Conservation (phyloP, 2,888 invertebrate genomes). For the Drosophila demipolita region DNA sequence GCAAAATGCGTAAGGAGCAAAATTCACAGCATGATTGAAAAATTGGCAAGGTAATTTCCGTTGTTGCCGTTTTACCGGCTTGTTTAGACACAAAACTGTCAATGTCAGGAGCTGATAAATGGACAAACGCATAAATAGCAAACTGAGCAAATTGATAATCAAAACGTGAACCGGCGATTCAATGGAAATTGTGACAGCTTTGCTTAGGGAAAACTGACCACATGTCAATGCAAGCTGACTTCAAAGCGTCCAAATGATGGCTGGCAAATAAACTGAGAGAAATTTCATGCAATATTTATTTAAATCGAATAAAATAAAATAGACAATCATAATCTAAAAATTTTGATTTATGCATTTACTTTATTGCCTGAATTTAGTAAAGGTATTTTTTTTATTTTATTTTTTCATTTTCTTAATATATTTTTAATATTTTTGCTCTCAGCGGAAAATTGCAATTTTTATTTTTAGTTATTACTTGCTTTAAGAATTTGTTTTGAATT, state of each 20-base stretch:
- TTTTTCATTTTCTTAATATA: not conserved
- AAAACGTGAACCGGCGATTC: slow-evolving; percentile 13
- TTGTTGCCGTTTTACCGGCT: slow-evolving; percentile 11
- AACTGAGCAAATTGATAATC: slow-evolving; percentile 35
- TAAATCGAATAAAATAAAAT: not conserved
- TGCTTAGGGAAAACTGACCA: slow-evolving; percentile 64
- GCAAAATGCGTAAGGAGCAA: slow-evolving; percentile 43
- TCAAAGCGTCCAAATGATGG: slow-evolving; percentile 71
- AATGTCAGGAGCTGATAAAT: slow-evolving; percentile 27
- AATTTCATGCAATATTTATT: not conserved
- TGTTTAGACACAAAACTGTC: slow-evolving; percentile 41
- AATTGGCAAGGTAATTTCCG: slow-evolving; percentile 56
- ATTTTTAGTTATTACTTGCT: too few relatives aligned
- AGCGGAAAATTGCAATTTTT: not conserved
- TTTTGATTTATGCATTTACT: not conserved
- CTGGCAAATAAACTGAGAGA: not conserved
- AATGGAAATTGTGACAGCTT: slow-evolving; percentile 46
- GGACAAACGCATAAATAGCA: slow-evolving; percentile 23
- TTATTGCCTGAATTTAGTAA: too few relatives aligned
- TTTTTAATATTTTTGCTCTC: not conserved
- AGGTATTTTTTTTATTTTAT: not conserved
- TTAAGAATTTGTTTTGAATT: too few relatives aligned
- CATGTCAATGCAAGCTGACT: slow-evolving; percentile 73
- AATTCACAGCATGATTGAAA: slow-evolving; percentile 63
- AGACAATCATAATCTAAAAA: not conserved